These are phyloP conservation scores for Daboia siamensis DNA, from an alignment of 2,113 vertebrate species.

Conservation along the genomic window DNA sequence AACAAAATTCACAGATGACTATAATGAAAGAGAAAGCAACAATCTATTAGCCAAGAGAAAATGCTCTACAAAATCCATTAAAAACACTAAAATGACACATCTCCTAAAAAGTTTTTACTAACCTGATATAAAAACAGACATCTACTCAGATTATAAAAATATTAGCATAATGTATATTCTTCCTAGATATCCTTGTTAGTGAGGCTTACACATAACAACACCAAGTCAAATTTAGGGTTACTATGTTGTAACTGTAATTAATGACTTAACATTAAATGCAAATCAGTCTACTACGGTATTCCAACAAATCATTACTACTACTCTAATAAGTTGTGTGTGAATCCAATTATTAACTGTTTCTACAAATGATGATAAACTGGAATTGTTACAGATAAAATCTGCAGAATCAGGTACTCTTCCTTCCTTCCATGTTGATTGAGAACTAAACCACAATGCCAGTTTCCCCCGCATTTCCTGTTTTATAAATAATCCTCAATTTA, in stretches of 20 bases:
- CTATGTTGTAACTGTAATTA: neutral
- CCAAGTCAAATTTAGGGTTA: neutral
- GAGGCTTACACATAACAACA: neutral
- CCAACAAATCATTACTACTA: neutral
- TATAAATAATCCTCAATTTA: neutral
- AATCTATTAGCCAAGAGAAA: neutral
- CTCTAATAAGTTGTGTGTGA: neutral
- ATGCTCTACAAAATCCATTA: neutral
- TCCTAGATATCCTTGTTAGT: neutral
- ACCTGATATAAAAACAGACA: neutral
- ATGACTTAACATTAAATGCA: neutral
- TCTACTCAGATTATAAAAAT: neutral
- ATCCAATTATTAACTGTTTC: neutral
- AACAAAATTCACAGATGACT: neutral
- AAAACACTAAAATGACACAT: neutral
- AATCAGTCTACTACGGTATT: neutral
- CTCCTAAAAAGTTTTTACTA: neutral
- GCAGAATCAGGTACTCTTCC: neutral
- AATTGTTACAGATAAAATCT: neutral
- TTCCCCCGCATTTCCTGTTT: neutral
- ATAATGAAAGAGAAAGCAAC: neutral
- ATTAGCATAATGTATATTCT: neutral
- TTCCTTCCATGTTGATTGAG: neutral
- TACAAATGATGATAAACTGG: neutral
- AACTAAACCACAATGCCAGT: neutral